A percentile compares a stretch with the other conserved stretches of the same genome.
Conservation (phyloP, 2,888 invertebrate genomes). For the Cephalotes varians region DNA sequence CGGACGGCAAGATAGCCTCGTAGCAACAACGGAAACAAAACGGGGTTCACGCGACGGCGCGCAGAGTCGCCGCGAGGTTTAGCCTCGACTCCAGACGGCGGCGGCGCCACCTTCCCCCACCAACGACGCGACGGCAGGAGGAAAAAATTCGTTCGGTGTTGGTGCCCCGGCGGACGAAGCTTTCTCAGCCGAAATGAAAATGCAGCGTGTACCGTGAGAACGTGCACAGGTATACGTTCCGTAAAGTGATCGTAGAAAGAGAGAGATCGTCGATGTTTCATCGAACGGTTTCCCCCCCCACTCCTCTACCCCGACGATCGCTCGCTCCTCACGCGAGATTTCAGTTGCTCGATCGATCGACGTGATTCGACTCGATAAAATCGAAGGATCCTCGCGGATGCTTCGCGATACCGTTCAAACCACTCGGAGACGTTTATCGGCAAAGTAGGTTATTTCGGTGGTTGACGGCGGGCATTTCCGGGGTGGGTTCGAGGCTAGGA, state of each 20-base stretch:
- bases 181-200: neutral
- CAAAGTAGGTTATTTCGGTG: neutral
- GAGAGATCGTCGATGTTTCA: neutral
- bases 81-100: slow-evolving; percentile 74
- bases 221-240: neutral
- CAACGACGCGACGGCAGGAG: too few relatives aligned
- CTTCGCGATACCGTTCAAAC: neutral
- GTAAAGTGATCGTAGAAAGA: neutral
- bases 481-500: slow-evolving; percentile 19
- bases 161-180: neutral
- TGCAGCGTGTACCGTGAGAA: neutral
- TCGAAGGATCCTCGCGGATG: neutral
- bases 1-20: slow-evolving; percentile 71
- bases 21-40: slow-evolving; percentile 80
- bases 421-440: neutral
- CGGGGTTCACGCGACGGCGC: slow-evolving; percentile 74
- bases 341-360: neutral
- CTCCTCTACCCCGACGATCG: neutral
- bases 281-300: neutral
- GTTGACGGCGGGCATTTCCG: slow-evolving; percentile 3
- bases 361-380: slow-evolving; percentile 1
- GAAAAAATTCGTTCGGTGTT: neutral
- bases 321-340: neutral
- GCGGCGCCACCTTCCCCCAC: neutral
- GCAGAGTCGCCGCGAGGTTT: slow-evolving; percentile 53